phyloP scores from a whole-genome alignment of 2,113 vertebrate genomes.

The Melospiza georgiana region DNA sequence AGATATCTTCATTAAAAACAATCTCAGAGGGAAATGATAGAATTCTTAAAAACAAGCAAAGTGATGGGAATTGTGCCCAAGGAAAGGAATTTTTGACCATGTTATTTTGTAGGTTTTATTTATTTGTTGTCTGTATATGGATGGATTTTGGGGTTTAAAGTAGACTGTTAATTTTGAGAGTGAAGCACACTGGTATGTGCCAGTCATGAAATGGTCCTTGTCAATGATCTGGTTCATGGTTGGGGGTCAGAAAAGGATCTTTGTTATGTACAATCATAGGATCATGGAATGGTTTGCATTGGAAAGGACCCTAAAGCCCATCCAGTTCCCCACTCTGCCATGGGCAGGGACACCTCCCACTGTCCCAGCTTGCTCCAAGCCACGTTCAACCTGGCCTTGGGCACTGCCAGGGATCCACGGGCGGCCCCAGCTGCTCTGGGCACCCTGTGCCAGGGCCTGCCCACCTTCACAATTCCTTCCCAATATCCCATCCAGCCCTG shows the following conservation, averaged over 20 bases:
- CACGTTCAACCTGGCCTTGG: rapidly evolving
- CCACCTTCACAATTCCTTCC: neutral
- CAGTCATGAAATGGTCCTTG: neutral
- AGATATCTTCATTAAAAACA: neutral
- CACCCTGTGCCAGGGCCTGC: neutral
- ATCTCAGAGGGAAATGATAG: neutral
- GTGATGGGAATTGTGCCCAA: neutral
- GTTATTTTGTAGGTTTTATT: neutral
- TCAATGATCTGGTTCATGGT: neutral
- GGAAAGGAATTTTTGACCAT: neutral
- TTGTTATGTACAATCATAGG: neutral
- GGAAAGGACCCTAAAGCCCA: neutral
- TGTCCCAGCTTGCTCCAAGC: rapidly evolving
- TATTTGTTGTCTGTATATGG: neutral
- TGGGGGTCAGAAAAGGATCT: neutral
- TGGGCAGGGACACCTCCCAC: neutral
- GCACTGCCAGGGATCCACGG: neutral
- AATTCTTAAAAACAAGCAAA: neutral
- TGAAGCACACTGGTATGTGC: neutral
- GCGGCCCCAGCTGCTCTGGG: neutral
- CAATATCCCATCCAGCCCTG: rapidly evolving
- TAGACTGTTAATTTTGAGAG: neutral
- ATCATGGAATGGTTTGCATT: neutral
- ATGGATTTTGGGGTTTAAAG: neutral
- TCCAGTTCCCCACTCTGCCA: rapidly evolving